phyloP scores from a whole-genome alignment of 2,797 vertebrate genomes.

The Mormyrus proboscirostris region DNA sequence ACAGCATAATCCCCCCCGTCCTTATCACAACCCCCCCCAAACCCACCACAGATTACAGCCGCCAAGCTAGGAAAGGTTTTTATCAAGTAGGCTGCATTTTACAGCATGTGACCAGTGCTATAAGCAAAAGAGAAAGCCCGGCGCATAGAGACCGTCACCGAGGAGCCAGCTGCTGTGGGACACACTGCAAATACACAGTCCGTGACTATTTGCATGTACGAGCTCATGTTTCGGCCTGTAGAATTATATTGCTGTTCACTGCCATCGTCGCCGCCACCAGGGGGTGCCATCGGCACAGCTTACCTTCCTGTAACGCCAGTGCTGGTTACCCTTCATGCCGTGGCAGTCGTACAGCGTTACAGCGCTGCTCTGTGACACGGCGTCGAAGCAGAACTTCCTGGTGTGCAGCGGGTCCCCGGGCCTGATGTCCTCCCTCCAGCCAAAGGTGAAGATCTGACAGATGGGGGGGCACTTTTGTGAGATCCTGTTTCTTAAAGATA shows the following conservation, averaged over 20 bases:
- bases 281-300: not conserved
- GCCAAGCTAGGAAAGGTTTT: not conserved
- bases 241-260: not conserved
- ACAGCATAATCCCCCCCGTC: constrained; percentile 24
- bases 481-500: not conserved
- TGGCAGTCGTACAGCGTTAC: constrained; percentile 83
- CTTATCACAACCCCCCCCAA: constrained; percentile 21
- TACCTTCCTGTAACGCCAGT: constrained; percentile 79
- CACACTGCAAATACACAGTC: not conserved
- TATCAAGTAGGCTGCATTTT: constrained; percentile 25
- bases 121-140: not conserved
- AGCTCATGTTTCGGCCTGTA: not conserved
- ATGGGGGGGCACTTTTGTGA: constrained; percentile 16
- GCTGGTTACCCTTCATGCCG: constrained; percentile 82
- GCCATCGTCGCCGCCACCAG: not conserved
- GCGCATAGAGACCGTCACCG: not conserved
- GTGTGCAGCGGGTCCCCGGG: constrained; percentile 79
- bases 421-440: constrained; percentile 82
- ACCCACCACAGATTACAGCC: constrained; percentile 27
- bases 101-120: not conserved
- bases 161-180: not conserved
- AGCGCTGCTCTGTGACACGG: constrained; percentile 67
- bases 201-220: not conserved
- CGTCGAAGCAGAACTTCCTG: constrained; percentile 78
- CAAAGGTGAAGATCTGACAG: constrained; percentile 78